A percentile compares a stretch with the other conserved stretches of the same genome.
Evolutionary conservation across 1,140 invertebrate species (phyloP).

Genomic region (Littorina saxatilis): DNA sequence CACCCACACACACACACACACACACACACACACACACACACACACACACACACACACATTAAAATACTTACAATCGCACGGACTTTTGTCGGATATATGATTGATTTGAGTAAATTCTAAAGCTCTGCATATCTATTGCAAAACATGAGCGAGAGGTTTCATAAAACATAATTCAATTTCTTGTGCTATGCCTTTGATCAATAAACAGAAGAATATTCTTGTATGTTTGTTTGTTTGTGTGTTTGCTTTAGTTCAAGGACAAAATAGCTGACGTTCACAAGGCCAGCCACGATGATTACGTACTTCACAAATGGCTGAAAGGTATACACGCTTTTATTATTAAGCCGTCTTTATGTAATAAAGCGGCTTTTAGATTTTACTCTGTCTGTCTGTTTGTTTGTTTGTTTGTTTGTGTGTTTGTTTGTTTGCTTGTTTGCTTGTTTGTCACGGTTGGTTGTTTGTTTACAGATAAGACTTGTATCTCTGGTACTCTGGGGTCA

Average conservation of each 20-base stretch:
- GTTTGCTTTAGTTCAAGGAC: slow-evolving; percentile 43
- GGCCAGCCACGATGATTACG: slow-evolving; percentile 46
- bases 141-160: background rate
- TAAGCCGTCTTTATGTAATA: background rate
- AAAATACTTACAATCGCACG: background rate
- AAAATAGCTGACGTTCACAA: slow-evolving; percentile 46
- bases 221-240: background rate
- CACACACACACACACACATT: no score
- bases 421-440: no score
- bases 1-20: background rate
- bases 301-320: slow-evolving; percentile 60
- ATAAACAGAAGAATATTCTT: no score
- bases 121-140: background rate
- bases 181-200: background rate
- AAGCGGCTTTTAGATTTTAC: no score
- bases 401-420: no score
- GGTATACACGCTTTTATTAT: slow-evolving; percentile 38
- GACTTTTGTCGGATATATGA: no score
- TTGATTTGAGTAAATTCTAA: no score
- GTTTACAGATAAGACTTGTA: background rate
- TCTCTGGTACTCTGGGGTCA: no score
- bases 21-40: background rate
- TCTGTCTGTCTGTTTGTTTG: no score
- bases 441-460: background rate
- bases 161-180: background rate